phyloP scores from a whole-genome alignment of 2,113 vertebrate species.

The Reinhardtius hippoglossoides region DNA sequence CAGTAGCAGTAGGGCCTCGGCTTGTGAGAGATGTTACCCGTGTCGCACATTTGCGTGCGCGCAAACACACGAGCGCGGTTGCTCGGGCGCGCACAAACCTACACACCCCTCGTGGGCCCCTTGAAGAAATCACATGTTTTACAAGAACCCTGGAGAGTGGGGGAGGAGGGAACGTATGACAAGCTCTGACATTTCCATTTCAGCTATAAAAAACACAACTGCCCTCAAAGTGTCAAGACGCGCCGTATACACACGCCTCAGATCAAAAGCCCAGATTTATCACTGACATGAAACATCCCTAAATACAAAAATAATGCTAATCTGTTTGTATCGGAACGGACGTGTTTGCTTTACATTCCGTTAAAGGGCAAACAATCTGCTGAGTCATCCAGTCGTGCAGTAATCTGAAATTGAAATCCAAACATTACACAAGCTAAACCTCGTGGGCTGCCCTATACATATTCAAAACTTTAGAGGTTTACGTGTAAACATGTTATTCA shows the following conservation, averaged over 20 bases:
- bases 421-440: neutral
- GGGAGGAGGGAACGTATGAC: constrained; percentile 54
- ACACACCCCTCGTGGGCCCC: constrained; percentile 31
- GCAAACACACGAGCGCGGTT: constrained; percentile 1
- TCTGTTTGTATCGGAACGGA: constrained; percentile 25
- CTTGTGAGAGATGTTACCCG: constrained; percentile 54
- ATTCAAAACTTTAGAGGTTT: too few species aligned
- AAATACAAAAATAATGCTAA: constrained; percentile 41
- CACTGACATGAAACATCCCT: constrained; percentile 48
- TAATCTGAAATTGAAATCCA: neutral
- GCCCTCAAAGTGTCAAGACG: constrained; percentile 74
- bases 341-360: constrained; percentile 12
- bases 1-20: constrained; percentile 55
- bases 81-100: neutral
- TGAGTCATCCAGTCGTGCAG: constrained; percentile 19
- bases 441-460: too few species aligned
- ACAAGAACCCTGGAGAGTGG: constrained; percentile 68
- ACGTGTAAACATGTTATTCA: too few species aligned
- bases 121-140: constrained; percentile 73
- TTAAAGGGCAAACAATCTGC: constrained; percentile 8
- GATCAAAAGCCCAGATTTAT: constrained; percentile 60
- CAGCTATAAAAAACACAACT: constrained; percentile 64
- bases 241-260: constrained; percentile 25
- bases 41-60: constrained; percentile 15
- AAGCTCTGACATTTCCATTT: constrained; percentile 75